Conservation (phyloP, 2,797 vertebrate species). For the Intellagama lesueurii region DNA sequence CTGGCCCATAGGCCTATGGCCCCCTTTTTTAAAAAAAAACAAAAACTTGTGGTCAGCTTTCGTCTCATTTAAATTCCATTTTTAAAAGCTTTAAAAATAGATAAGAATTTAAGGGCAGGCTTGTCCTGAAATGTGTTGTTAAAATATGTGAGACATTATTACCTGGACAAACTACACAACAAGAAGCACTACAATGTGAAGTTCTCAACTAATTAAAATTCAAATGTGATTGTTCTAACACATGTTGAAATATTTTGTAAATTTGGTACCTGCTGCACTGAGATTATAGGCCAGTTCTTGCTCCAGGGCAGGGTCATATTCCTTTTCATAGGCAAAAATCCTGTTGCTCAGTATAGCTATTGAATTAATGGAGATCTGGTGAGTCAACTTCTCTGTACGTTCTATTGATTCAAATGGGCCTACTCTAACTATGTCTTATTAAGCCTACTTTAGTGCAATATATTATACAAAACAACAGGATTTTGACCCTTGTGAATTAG, state of each 20-base stretch:
- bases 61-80: constrained; percentile 6
- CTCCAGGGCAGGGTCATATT: background rate
- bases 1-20: constrained; percentile 42
- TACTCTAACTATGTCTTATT: no score
- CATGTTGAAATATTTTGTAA: background rate
- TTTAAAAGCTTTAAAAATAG: constrained; percentile 51
- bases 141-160: constrained; percentile 6
- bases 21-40: constrained; percentile 18
- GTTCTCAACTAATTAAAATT: constrained; percentile 4
- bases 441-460: no score
- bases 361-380: no score
- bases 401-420: no score
- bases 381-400: no score
- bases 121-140: constrained; percentile 28
- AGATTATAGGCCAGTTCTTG: background rate
- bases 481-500: background rate
- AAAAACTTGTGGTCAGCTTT: constrained; percentile 40
- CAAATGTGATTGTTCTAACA: background rate
- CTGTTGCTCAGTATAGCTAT: no score
- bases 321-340: no score
- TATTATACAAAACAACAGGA: no score
- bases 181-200: constrained; percentile 27
- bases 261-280: background rate
- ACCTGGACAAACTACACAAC: background rate
- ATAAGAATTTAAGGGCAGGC: constrained; percentile 29